These are phyloP conservation scores for Columba livia DNA, from an alignment of 2,113 vertebrate genomes.

Conservation along the genomic window DNA sequence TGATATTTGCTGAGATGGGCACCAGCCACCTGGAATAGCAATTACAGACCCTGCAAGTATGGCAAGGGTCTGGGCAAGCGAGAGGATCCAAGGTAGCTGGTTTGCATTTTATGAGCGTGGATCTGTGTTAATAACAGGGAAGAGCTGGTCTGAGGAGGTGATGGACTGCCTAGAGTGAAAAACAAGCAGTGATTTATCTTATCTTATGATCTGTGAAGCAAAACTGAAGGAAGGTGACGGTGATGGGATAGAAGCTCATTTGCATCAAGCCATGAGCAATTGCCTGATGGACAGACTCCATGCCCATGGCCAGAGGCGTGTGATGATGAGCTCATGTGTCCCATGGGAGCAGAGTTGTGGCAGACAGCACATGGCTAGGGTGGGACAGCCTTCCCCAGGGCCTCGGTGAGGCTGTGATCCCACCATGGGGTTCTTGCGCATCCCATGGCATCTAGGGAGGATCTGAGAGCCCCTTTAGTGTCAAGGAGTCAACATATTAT, in stretches of 20 bases:
- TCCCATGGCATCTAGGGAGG: too few species aligned
- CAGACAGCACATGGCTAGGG: too few species aligned
- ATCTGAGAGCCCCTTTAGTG: too few species aligned
- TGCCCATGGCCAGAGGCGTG: accelerated
- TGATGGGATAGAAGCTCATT: background rate
- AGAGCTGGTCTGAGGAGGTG: background rate
- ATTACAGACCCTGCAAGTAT: background rate
- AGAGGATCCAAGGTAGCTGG: background rate
- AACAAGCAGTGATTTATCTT: background rate
- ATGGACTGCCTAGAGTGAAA: background rate
- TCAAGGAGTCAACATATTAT: background rate
- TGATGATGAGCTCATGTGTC: too few species aligned
- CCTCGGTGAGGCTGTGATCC: too few species aligned
- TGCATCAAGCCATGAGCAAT: background rate
- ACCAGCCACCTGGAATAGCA: background rate
- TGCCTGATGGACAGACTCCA: background rate
- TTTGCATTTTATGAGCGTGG: background rate
- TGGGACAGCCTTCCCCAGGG: too few species aligned
- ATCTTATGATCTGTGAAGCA: background rate
- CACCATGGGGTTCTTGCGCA: too few species aligned
- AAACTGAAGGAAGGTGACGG: background rate
- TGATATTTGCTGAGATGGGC: background rate
- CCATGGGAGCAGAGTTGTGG: too few species aligned
- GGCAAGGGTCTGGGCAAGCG: background rate
- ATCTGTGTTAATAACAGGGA: background rate